Conservation (phyloP, 2,113 vertebrate genomes). For the Carettochelys insculpta region DNA sequence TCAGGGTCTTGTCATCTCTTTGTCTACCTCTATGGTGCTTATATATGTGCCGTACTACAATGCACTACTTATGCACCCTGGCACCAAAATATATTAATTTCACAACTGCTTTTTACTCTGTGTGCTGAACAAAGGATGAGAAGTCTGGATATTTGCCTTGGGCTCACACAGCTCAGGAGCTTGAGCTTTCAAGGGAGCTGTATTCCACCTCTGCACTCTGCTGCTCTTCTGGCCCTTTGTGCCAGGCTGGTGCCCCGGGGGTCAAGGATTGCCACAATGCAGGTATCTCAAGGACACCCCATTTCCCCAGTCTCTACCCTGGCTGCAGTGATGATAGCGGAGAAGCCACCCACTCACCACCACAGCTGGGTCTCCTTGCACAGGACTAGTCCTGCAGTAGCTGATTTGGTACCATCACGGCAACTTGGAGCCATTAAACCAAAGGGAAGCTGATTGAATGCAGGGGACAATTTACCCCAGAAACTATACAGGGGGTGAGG, state of each 20-base stretch:
- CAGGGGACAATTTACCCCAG: not conserved
- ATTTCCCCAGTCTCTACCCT: not conserved
- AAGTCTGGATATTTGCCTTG: not conserved
- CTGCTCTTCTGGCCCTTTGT: not conserved
- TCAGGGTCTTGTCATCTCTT: not conserved
- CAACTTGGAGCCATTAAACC: not conserved
- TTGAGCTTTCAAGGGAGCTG: not conserved
- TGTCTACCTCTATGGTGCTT: no score
- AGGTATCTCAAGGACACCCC: not conserved
- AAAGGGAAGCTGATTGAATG: not conserved
- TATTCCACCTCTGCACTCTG: not conserved
- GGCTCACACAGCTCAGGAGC: not conserved
- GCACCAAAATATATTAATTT: not conserved
- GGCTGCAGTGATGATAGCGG: not conserved
- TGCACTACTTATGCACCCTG: no score
- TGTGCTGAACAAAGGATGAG: not conserved
- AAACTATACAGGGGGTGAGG: not conserved
- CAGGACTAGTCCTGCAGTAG: not conserved
- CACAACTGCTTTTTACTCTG: not conserved
- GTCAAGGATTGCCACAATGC: not conserved
- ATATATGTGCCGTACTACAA: no score
- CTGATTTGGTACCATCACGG: not conserved
- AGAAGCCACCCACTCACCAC: not conserved
- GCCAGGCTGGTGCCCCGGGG: not conserved
- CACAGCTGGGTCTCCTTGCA: not conserved